phyloP scores from a whole-genome alignment of 2,888 invertebrate genomes.

The Cacoxenus indagator region DNA sequence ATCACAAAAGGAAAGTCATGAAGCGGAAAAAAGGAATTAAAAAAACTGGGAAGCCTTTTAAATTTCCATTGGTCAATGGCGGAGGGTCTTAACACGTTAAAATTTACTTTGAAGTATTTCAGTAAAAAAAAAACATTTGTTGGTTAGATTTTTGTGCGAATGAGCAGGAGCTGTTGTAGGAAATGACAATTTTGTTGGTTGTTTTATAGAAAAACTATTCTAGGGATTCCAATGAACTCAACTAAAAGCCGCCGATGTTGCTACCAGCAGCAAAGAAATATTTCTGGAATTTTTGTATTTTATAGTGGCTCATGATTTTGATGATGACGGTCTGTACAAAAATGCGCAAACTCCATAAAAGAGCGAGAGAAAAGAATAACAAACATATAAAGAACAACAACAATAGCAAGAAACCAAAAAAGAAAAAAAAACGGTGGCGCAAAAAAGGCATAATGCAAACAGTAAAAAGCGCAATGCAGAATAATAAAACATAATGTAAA shows the following conservation, averaged over 20 bases:
- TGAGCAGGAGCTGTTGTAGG: background rate
- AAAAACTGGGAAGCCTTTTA: constrained; percentile 7
- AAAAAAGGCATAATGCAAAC: constrained; percentile 5
- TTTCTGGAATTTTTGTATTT: background rate
- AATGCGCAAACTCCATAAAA: constrained; percentile 12
- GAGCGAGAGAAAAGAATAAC: constrained; percentile 27
- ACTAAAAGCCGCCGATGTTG: background rate
- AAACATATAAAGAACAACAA: constrained; percentile 27
- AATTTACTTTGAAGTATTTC: background rate
- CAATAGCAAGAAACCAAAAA: constrained; percentile 23
- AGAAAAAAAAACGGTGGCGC: constrained; percentile 21
- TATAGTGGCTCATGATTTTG: background rate
- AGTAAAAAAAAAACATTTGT: background rate
- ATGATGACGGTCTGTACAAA: constrained; percentile 1
- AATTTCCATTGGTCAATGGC: background rate
- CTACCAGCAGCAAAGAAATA: background rate
- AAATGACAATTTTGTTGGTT: too few relatives aligned
- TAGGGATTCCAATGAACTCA: too few relatives aligned
- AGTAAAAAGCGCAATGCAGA: constrained; percentile 2
- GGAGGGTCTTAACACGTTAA: background rate
- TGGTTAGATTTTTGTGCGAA: background rate
- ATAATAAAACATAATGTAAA: constrained; percentile 16
- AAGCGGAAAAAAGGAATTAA: background rate
- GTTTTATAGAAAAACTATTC: too few relatives aligned
- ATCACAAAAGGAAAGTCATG: background rate